A percentile compares a stretch with the other conserved stretches of the same genome.
Conservation (phyloP, 2,888 invertebrate genomes). For the Meteorus colon region DNA sequence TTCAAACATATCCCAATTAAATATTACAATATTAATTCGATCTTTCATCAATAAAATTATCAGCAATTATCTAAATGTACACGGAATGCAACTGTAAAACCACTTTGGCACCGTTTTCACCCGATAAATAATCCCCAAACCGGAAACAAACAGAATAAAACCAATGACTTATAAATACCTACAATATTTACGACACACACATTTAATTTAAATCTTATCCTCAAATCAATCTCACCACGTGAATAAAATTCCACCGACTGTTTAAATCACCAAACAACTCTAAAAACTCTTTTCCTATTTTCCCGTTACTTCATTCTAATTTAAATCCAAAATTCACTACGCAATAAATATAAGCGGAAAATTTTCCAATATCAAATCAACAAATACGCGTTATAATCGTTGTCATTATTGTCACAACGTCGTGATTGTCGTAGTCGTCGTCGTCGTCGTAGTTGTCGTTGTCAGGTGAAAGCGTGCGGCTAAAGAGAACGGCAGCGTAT, state of each 20-base stretch:
- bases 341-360: neutral
- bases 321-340: too few species aligned
- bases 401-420: neutral
- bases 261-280: too few species aligned
- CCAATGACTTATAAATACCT: too few species aligned
- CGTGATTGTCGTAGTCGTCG: neutral
- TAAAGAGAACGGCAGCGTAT: conserved; percentile 22
- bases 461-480: conserved; percentile 32
- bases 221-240: too few species aligned
- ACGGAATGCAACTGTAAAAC: neutral
- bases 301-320: too few species aligned
- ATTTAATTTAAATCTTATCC: too few species aligned
- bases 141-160: neutral
- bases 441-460: neutral
- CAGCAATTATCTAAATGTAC: neutral
- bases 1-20: neutral
- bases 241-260: too few species aligned
- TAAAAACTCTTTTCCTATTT: too few species aligned
- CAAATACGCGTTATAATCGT: neutral
- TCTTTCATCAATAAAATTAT: too few species aligned
- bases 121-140: neutral
- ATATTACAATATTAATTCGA: too few species aligned
- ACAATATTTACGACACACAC: too few species aligned
- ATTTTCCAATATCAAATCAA: neutral
- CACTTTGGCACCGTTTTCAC: conserved; percentile 9